Base-by-base conservation (phyloP, 1,140 invertebrate genomes). In the Babylonia areolata region DNA sequence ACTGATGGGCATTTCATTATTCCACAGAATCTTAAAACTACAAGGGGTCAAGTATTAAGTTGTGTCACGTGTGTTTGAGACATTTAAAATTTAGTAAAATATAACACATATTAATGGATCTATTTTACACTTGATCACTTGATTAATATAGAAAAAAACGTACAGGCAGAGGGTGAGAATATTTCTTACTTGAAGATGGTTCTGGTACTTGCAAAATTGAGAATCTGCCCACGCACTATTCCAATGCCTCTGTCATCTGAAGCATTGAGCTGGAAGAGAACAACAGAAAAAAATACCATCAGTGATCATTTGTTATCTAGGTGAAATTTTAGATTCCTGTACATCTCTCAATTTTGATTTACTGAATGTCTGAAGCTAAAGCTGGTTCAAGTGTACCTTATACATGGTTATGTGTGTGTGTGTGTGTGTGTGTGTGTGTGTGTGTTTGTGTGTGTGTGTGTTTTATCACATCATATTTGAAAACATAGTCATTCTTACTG, bases 161-260 rank as follows among this genome's bases (percentile, higher is more conserved):
- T 87, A 86, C 39, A 83, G 20, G 15, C 33, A 71, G 33, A 73
- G 39, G 64, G 89, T n/a, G n/a, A n/a, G n/a, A n/a, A n/a, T n/a
- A n/a, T n/a, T n/a, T n/a, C 90, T 88, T 92, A 95, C 94, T 97
- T 98, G 92, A 99, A 99, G 91, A 99, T 97, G 15, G 98, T 98
- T 92, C 97, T 96, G n/a, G 98, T 99, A 87, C 97, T 98, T 0
- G 99, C 99, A 96, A 99, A 99, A 94, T 96, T 99, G n/a, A 99
- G 95, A 89, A 99, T 98, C 94, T 98, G 97, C 6, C 97, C 97
- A 91, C 99, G 95, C 0, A 99, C 98, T 89, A 99, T 98, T 9
- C 97, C 97, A 94, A 99, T 99, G 89, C 99, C 99, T 94, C 99
- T 95, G 93, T 99, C 99, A 96, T 99, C 99, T 15, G 99, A 99